phyloP scores from a whole-genome alignment of 2,113 vertebrate genomes.

The Apaloderma vittatum region DNA sequence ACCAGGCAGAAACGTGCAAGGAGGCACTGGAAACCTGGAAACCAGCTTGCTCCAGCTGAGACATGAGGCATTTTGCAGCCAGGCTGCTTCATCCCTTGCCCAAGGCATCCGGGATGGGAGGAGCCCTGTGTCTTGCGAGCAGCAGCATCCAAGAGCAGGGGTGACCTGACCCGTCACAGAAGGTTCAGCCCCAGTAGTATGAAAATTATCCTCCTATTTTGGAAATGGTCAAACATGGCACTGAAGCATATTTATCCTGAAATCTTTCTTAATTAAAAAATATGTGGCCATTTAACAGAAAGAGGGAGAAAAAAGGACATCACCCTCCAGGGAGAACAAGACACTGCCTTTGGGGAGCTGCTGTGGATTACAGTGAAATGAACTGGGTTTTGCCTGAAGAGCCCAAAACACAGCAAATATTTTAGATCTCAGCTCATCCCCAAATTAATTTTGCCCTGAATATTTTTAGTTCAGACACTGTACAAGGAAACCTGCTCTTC shows the following conservation, averaged over 20 bases:
- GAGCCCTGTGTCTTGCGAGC: too few species aligned
- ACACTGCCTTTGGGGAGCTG: not conserved
- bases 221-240: not conserved
- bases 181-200: not conserved
- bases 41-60: not conserved
- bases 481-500: not conserved
- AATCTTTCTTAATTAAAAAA: not conserved
- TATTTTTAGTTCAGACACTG: not conserved
- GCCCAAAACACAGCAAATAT: not conserved
- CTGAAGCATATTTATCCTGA: not conserved
- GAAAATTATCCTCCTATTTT: not conserved
- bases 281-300: not conserved
- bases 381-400: not conserved
- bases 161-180: rapidly evolving
- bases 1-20: not conserved
- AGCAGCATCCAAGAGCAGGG: not conserved
- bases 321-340: not conserved
- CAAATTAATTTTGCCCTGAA: not conserved
- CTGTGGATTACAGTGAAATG: not conserved
- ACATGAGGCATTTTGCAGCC: not conserved
- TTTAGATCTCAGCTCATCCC: not conserved
- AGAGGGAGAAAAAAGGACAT: not conserved
- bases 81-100: not conserved
- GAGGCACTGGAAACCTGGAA: not conserved
- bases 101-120: not conserved